Conservation (phyloP, 2,888 invertebrate species). For the Drosophila rubida region DNA sequence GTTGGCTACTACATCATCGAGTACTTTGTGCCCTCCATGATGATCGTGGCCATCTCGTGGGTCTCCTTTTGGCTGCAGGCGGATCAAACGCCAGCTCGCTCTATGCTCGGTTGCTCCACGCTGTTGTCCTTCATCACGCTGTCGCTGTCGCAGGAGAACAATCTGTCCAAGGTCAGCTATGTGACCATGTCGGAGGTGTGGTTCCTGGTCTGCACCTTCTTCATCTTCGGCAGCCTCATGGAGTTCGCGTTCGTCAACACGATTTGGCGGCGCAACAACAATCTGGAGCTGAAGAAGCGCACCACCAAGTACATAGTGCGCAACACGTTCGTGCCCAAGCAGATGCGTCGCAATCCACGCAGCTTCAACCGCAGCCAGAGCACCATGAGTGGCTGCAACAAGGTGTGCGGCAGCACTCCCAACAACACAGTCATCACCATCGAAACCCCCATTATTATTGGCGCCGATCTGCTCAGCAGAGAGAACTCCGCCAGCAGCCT, state of each 20-base stretch:
- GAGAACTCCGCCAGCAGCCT: constrained; percentile 55
- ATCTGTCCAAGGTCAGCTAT: constrained; percentile 94
- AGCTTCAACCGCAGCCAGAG: constrained; percentile 86
- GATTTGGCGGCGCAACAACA: constrained; percentile 91
- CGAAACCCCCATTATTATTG: constrained; percentile 88
- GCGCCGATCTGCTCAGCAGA: constrained; percentile 79
- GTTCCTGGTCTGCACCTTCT: constrained; percentile 93
- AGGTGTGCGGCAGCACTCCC: constrained; percentile 77
- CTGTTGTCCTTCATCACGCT: constrained; percentile 94
- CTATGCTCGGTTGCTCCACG: constrained; percentile 92
- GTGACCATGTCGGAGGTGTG: constrained; percentile 96
- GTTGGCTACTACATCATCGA: constrained; percentile 95
- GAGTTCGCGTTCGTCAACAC: constrained; percentile 96
- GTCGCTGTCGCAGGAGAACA: constrained; percentile 93
- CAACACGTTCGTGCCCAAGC: constrained; percentile 91
- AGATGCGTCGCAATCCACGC: constrained; percentile 87
- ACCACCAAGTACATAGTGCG: constrained; percentile 94
- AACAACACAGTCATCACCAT: constrained; percentile 72
- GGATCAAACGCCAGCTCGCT: constrained; percentile 93
- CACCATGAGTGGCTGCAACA: constrained; percentile 69
- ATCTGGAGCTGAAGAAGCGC: constrained; percentile 83
- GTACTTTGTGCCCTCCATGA: constrained; percentile 94
- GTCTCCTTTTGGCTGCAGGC: constrained; percentile 96
- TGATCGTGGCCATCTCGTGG: constrained; percentile 95
- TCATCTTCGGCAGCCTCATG: constrained; percentile 93